Evolutionary conservation across 2,113 vertebrate genomes (phyloP), one percentile per base, ranked within the genome.

Genomic region (Phylloscopus whistleri): DNA sequence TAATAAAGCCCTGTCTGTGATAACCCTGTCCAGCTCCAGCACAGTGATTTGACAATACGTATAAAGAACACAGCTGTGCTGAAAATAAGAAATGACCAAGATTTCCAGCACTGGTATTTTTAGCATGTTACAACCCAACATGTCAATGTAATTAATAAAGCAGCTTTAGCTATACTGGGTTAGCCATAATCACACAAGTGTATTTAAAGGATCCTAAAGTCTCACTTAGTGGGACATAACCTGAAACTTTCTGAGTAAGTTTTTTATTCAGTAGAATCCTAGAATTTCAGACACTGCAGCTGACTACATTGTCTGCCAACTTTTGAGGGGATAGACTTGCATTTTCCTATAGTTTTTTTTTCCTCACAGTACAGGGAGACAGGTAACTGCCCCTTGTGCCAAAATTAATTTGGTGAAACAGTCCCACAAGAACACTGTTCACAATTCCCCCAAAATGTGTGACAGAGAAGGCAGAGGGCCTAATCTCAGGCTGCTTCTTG

Each of bases 91-190:
- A 60, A 80, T 35, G 46, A 84, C 84, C 58, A 39, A 90, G 84
- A 91, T 93, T 84, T 93, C 79, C 78, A 79, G 53, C 28, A 20
- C 70, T 63, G 78, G 19, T 96, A 95, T 95, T 95, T 96, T 96
- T 95, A 95, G 91, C 43, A 7, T 12, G 67, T 87, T 93, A 91
- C 59, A 73, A 85, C 44, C 22, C 80, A 84, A 70, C 41, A 27
- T 23, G 64, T 62, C 82, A 43, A 52, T 90, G 81, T 93, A 96
- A 96, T 95, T 94, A 96, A 85, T 91, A 94, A 94, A 91, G 78
- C 73, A 95, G 78, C 62, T 85, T 83, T 80, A 92, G 89, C 69
- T 89, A 41, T 55, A 59, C 35, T 77, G 48, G 70, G 74, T 89
- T 90, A 94, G 78, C 78, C 51, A 73, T 87, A 87, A 83, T 94